Evolutionary conservation across 2,113 vertebrate genomes (phyloP).

Genomic region (Lota lota): DNA sequence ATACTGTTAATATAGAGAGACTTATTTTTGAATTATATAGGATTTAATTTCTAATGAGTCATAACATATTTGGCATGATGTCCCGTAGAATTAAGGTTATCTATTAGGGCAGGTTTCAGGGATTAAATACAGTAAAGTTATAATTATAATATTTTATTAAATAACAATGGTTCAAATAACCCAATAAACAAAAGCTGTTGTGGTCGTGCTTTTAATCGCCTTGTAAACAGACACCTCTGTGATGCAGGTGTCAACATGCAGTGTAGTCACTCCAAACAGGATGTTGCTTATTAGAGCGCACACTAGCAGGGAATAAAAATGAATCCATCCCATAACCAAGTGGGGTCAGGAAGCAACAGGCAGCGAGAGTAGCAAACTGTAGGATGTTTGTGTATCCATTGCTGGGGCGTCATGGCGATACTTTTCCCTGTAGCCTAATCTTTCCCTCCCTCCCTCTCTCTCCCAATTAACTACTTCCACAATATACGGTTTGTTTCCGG

Average conservation of each 20-base stretch:
- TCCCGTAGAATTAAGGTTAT: too few species aligned
- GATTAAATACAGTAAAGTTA: neutral
- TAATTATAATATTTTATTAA: neutral
- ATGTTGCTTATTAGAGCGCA: conserved; percentile 57
- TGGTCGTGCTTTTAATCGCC: conserved; percentile 26
- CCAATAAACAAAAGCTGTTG: neutral
- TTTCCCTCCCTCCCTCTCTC: neutral
- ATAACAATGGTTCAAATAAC: too few species aligned
- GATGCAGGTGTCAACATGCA: conserved; percentile 62
- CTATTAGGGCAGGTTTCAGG: too few species aligned
- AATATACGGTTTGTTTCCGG: conserved; percentile 1
- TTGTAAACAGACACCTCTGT: conserved; percentile 40
- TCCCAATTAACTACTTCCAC: conserved; percentile 16
- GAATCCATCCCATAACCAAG: conserved; percentile 42
- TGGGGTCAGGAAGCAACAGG: conserved; percentile 46
- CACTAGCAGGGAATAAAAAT: conserved; percentile 47
- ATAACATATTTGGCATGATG: too few species aligned
- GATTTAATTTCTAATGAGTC: too few species aligned
- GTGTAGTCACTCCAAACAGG: conserved; percentile 64
- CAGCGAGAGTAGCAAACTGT: conserved; percentile 41
- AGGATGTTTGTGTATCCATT: conserved; percentile 58
- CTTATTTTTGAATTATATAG: too few species aligned
- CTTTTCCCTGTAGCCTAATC: conserved; percentile 33
- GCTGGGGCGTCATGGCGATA: conserved; percentile 48
- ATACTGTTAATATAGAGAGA: too few species aligned